Evolutionary conservation across 1,140 invertebrate species (phyloP).

Genomic region (Drosophila bocki): DNA sequence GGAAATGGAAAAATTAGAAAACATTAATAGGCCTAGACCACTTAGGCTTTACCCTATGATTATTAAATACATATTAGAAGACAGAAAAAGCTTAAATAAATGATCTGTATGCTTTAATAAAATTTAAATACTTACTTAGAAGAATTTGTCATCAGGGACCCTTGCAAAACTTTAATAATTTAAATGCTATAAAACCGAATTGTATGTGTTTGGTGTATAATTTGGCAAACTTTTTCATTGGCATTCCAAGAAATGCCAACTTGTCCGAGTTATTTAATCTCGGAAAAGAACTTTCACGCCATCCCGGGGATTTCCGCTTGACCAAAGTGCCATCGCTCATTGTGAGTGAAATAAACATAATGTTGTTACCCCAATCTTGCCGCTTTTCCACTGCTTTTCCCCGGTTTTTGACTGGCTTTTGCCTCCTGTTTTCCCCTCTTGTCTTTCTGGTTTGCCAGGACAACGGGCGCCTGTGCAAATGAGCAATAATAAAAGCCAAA

Average conservation of each 20-base stretch:
- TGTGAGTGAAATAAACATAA: constrained; percentile 44
- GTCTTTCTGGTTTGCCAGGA: constrained; percentile 22
- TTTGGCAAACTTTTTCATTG: constrained; percentile 2
- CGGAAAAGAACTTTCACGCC: constrained; percentile 19
- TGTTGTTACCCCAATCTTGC: constrained; percentile 32
- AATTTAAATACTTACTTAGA: not conserved
- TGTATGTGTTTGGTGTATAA: not conserved
- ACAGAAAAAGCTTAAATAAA: no score
- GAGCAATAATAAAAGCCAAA: constrained; percentile 77
- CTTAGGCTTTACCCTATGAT: not conserved
- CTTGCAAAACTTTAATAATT: not conserved
- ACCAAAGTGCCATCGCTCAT: constrained; percentile 49
- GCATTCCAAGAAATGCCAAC: constrained; percentile 1
- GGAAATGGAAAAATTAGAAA: constrained; percentile 10
- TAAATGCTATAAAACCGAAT: constrained; percentile 3
- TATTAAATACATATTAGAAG: not conserved
- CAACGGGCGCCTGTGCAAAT: constrained; percentile 61
- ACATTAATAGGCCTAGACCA: constrained; percentile 16
- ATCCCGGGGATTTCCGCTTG: constrained; percentile 32
- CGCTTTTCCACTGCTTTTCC: constrained; percentile 18
- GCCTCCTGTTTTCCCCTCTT: not conserved
- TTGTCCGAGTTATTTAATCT: constrained; percentile 30
- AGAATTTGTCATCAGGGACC: not conserved
- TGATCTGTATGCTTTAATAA: not conserved
- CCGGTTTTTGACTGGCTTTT: constrained; percentile 6